Conservation (phyloP, 2,797 vertebrate species). For the Megaceryle alcyon region DNA sequence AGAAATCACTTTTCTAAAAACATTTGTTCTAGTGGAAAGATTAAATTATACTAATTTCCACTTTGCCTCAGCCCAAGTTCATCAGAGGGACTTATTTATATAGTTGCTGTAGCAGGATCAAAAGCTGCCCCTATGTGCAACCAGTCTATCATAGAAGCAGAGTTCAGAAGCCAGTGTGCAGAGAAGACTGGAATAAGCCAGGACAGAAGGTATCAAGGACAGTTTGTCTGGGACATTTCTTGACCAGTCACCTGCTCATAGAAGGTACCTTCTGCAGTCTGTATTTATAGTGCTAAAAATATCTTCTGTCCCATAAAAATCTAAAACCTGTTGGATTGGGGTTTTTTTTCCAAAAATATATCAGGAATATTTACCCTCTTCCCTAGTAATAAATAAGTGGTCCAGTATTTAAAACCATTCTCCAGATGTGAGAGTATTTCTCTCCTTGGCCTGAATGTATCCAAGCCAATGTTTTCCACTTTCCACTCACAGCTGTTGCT, state of each 20-base stretch:
- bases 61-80: background rate
- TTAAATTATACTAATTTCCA: background rate
- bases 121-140: background rate
- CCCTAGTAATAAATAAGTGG: background rate
- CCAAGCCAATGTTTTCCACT: background rate
- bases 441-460: background rate
- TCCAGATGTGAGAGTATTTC: background rate
- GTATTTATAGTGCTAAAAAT: background rate
- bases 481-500: background rate
- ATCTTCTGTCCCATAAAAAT: background rate
- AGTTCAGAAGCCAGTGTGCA: accelerated
- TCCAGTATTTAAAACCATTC: background rate
- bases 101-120: background rate
- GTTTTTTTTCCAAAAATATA: background rate
- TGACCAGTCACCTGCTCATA: background rate
- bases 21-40: background rate
- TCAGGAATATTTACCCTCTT: background rate
- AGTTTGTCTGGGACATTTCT: background rate
- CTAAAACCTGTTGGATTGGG: accelerated
- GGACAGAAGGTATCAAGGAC: background rate
- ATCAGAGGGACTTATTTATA: background rate
- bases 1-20: background rate
- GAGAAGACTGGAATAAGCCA: background rate
- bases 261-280: background rate
- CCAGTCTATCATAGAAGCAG: background rate